Conservation (phyloP, 2,797 vertebrate species). For the Coreius guichenoti region DNA sequence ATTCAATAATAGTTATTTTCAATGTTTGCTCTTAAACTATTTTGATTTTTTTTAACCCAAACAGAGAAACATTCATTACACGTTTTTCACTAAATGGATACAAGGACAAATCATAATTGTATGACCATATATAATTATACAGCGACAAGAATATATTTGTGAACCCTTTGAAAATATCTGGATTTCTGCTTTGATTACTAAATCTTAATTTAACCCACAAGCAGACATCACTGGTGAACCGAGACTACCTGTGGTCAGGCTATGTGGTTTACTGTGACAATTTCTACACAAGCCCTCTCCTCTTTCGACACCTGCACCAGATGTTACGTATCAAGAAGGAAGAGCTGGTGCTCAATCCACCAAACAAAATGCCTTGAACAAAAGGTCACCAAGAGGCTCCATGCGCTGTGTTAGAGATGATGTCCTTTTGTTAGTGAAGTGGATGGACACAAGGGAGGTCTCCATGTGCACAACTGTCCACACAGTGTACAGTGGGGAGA, state of each 20-base stretch:
- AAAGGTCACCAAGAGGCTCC: neutral
- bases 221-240: neutral
- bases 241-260: constrained; percentile 22
- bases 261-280: constrained; percentile 30
- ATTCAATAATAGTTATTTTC: neutral
- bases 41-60: neutral
- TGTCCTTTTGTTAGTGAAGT: neutral
- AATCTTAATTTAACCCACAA: neutral
- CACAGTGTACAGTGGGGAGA: neutral
- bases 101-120: neutral
- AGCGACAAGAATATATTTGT: neutral
- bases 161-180: neutral
- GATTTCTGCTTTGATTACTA: neutral
- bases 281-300: constrained; percentile 43
- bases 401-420: neutral
- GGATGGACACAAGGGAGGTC: neutral
- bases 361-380: constrained; percentile 24
- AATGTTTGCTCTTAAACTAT: neutral
- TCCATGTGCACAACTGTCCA: neutral
- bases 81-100: neutral
- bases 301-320: constrained; percentile 30
- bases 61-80: neutral
- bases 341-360: constrained; percentile 59
- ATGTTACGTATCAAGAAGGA: constrained; percentile 16
- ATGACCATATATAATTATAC: neutral